Base-by-base conservation (phyloP, 2,113 vertebrate species). In the Cebidichthys violaceus region DNA sequence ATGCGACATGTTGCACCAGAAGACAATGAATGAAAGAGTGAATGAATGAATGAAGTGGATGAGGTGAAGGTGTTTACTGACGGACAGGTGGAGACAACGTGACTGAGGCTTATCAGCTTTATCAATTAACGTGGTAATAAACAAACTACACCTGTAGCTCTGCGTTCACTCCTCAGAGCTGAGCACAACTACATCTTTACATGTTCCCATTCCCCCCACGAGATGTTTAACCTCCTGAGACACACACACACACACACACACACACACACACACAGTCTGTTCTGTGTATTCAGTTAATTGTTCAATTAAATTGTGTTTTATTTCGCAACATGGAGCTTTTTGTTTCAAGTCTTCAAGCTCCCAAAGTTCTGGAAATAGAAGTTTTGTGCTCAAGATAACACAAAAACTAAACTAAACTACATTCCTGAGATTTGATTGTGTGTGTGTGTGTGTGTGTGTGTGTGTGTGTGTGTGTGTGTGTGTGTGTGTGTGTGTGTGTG, bases 101-200 rank as follows among this genome's bases (percentile, higher is more conserved):
- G 72, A 73, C 35, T 11, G 15, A 31, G 18, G 67, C 24, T 91
- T 83, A 91, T 86, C 84, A 83, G 91, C 83, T 91, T 91, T 80
- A 69, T 82, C 70, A 82, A 72, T 79, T 33, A 33, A 33, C 33
- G 6, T 33, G 33, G 4, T 33, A 33, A 33, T 33, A 33, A 33
- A 33, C 4, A 33, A 33, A 33, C 33, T 33, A 3, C 6, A 33
- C 33, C 4, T 6, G 33, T 33, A 6, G 33, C 33, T 33, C 33
- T 33, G 33, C 33, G 6, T 33, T 33, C 31, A 33, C 31, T 33
- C 5, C 31, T 33, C 31, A 33, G 33, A 33, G 5, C 33, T 33
- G n/a, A n/a, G n/a, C n/a, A n/a, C n/a, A n/a, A n/a, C n/a, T n/a
- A n/a, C n/a, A n/a, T n/a, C n/a, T n/a, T n/a, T n/a, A n/a, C n/a